Evolutionary conservation across 1,140 invertebrate species (phyloP).

Genomic region (Scaptomyza montana): DNA sequence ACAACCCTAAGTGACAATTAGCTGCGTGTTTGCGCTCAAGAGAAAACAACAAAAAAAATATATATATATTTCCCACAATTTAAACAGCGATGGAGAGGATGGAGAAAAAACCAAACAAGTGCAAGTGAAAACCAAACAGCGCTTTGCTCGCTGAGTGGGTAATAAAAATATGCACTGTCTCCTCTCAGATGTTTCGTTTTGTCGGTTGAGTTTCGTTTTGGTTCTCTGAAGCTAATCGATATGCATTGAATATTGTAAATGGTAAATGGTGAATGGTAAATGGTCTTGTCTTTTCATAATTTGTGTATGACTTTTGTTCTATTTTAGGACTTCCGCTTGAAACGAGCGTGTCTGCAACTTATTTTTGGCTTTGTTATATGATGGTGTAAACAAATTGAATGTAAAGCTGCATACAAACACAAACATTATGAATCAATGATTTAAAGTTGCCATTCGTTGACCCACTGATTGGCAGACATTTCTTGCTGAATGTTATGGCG

Average conservation of each 20-base stretch:
- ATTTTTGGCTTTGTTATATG: constrained; percentile 17
- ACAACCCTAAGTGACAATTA: constrained; percentile 58
- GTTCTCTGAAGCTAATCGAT: constrained; percentile 56
- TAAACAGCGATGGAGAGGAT: neutral
- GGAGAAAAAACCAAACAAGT: constrained; percentile 52
- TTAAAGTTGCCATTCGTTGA: constrained; percentile 18
- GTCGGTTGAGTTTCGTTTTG: constrained; percentile 7
- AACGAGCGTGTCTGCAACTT: constrained; percentile 7
- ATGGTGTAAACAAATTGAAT: constrained; percentile 27
- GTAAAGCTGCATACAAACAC: constrained; percentile 1
- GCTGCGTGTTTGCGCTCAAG: constrained; percentile 32
- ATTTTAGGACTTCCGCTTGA: constrained; percentile 56
- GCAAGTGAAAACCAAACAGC: constrained; percentile 4
- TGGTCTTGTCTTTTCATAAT: constrained; percentile 36
- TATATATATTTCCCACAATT: constrained; percentile 46
- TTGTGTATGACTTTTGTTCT: constrained; percentile 42
- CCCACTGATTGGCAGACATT: constrained; percentile 15
- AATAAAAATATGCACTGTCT: constrained; percentile 45
- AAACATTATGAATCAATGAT: neutral
- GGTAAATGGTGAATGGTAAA: neutral
- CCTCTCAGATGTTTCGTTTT: neutral
- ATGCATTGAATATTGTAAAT: constrained; percentile 31
- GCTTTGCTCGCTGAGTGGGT: constrained; percentile 37
- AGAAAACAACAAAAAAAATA: neutral
- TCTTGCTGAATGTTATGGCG: constrained; percentile 1